A percentile compares a stretch with the other conserved stretches of the same genome.
phyloP scores from a whole-genome alignment of 2,113 vertebrate species.

The Sinocyclocheilus anshuiensis region DNA sequence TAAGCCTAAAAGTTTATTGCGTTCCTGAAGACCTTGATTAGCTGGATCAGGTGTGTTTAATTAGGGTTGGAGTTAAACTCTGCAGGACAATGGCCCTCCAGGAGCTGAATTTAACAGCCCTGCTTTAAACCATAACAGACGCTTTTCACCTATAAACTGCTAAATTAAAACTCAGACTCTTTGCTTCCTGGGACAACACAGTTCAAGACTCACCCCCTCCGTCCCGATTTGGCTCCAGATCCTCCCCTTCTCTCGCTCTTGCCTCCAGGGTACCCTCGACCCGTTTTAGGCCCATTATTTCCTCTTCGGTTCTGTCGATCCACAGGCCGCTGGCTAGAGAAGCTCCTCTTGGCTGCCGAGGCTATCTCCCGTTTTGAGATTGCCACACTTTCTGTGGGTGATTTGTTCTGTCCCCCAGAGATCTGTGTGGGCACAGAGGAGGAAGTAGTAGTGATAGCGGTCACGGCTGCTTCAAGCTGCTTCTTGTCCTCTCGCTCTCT shows the following conservation, averaged over 20 bases:
- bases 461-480: slow-evolving; percentile 72
- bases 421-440: slow-evolving; percentile 61
- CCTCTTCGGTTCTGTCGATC: slow-evolving; percentile 92
- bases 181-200: not conserved
- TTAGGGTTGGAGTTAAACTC: not conserved
- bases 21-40: too few species aligned
- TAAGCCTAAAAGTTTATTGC: too few species aligned
- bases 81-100: not conserved
- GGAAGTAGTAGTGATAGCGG: slow-evolving; percentile 63
- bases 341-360: slow-evolving; percentile 87
- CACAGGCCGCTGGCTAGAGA: slow-evolving; percentile 92
- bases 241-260: slow-evolving; percentile 89
- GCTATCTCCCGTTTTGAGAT: slow-evolving; percentile 79
- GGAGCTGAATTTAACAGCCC: too few species aligned
- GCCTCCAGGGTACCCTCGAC: slow-evolving; percentile 87
- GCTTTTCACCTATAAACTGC: not conserved
- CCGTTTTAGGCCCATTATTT: slow-evolving; percentile 86
- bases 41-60: not conserved
- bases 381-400: slow-evolving; percentile 72
- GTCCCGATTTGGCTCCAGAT: slow-evolving; percentile 82
- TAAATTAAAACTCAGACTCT: not conserved
- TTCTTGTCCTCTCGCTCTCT: slow-evolving; percentile 93
- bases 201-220: slow-evolving; percentile 85
- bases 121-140: not conserved
- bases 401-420: slow-evolving; percentile 78